A percentile compares a stretch with the other conserved stretches of the same genome.
These are phyloP conservation scores for Scopus umbretta DNA, from an alignment of 2,113 vertebrate genomes.

Conservation along the genomic window DNA sequence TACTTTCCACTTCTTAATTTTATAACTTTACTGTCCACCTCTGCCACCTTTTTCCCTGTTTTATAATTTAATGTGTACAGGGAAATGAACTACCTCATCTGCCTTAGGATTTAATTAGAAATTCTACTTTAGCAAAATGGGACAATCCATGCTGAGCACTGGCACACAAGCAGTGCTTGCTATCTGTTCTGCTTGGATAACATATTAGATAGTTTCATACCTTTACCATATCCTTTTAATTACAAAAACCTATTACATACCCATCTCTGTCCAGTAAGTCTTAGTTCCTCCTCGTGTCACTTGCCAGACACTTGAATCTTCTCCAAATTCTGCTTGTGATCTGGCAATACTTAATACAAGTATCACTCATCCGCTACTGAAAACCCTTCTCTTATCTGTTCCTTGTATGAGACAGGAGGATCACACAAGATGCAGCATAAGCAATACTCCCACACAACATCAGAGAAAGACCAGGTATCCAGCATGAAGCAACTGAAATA, in stretches of 20 bases:
- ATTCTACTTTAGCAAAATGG: background rate
- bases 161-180: background rate
- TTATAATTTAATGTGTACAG: background rate
- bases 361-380: background rate
- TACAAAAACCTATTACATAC: background rate
- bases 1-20: background rate
- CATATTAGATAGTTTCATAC: background rate
- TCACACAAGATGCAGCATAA: background rate
- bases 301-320: background rate
- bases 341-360: background rate
- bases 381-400: background rate
- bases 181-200: background rate
- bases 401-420: background rate
- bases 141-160: background rate
- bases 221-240: background rate
- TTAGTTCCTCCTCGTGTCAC: background rate
- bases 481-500: background rate
- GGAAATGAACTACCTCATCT: background rate
- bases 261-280: background rate
- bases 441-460: background rate
- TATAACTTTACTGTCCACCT: background rate
- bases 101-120: background rate
- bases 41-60: background rate
- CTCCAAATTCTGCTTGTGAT: background rate
- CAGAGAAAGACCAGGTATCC: background rate